These are phyloP conservation scores for Mustelus asterias DNA, from an alignment of 2,113 vertebrate genomes.

Conservation along the genomic window DNA sequence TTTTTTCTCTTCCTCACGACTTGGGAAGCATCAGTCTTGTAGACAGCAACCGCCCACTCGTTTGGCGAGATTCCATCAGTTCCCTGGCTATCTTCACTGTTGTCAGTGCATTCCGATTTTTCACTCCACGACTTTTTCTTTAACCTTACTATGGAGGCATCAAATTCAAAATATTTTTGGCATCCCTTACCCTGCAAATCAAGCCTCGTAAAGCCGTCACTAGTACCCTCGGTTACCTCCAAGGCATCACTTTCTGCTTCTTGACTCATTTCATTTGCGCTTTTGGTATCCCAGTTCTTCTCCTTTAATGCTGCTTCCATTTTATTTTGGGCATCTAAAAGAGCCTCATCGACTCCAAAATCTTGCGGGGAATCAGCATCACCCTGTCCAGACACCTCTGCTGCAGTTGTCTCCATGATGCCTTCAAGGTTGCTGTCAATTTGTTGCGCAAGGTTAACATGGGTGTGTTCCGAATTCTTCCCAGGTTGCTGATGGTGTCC, in stretches of 20 bases:
- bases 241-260: conserved; percentile 52
- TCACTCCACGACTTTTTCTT: conserved; percentile 53
- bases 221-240: conserved; percentile 49
- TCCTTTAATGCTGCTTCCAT: conserved; percentile 52
- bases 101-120: conserved; percentile 56
- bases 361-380: conserved; percentile 43
- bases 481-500: neutral
- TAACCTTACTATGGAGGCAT: conserved; percentile 79
- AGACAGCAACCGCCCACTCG: conserved; percentile 47
- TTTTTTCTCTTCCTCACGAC: conserved; percentile 55
- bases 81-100: conserved; percentile 49
- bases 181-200: conserved; percentile 48
- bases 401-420: conserved; percentile 23
- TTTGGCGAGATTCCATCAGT: conserved; percentile 40
- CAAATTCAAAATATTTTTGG: conserved; percentile 59
- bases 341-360: conserved; percentile 44
- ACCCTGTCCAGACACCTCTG: conserved; percentile 39
- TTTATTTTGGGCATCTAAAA: conserved; percentile 53
- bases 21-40: conserved; percentile 43
- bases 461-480: neutral
- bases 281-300: conserved; percentile 53
- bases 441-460: conserved; percentile 27
- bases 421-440: neutral
- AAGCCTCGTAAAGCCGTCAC: conserved; percentile 44
- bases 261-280: conserved; percentile 49